These are phyloP conservation scores for Eubucco bourcierii DNA, from an alignment of 2,113 vertebrate genomes.

Conservation along the genomic window DNA sequence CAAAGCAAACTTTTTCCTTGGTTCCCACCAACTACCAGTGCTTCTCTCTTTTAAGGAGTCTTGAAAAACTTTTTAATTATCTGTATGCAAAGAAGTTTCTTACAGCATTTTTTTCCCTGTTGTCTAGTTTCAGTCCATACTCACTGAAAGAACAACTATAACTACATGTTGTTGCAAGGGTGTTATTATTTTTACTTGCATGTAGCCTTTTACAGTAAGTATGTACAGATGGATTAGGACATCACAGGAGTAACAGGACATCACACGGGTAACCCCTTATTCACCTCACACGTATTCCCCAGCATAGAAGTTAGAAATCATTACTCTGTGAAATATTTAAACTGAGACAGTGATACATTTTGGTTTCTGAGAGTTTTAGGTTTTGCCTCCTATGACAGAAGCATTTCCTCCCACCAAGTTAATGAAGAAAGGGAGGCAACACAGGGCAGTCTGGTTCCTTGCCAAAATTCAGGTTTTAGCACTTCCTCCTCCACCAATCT, in stretches of 20 bases:
- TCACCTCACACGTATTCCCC: rapidly evolving
- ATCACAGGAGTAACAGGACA: background rate
- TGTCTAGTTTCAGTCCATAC: background rate
- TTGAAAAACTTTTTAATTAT: background rate
- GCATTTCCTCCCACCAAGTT: background rate
- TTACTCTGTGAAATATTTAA: background rate
- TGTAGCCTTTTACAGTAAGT: background rate
- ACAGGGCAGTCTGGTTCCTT: background rate
- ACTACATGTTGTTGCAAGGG: background rate
- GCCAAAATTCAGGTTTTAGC: background rate
- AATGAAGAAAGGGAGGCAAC: background rate
- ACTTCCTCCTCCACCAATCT: background rate
- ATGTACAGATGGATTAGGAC: background rate
- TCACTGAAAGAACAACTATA: background rate
- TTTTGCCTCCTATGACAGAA: background rate
- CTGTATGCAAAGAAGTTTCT: background rate
- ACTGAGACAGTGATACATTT: background rate
- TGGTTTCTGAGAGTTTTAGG: background rate
- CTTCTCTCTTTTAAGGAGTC: background rate
- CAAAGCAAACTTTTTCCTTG: background rate
- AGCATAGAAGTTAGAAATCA: background rate
- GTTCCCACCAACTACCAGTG: background rate
- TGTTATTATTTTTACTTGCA: background rate
- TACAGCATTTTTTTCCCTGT: background rate
- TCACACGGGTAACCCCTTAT: background rate